Percentiles rank a stretch among this genome's conserved stretches.
These are phyloP conservation scores for Gavialis gangeticus DNA, from an alignment of 2,113 vertebrate species.

Conservation along the genomic window DNA sequence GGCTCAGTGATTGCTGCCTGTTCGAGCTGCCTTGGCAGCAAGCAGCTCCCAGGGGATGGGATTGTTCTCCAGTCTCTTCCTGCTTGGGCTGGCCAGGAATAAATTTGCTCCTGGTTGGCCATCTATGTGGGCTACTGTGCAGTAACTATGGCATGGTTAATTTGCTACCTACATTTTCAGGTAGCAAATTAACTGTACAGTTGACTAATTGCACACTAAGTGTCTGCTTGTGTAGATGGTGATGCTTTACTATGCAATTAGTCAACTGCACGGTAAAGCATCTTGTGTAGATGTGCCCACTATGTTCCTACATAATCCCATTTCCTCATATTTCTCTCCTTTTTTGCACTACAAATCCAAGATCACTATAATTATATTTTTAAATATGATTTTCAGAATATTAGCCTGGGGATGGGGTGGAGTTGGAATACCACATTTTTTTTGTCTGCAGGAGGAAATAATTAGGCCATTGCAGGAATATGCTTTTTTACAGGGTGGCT, in stretches of 20 bases:
- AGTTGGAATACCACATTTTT: background rate
- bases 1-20: no score
- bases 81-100: no score
- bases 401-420: background rate
- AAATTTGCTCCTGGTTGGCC: no score
- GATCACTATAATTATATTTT: background rate
- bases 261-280: no score
- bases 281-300: background rate
- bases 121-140: no score
- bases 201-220: background rate
- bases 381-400: background rate
- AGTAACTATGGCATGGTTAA: no score
- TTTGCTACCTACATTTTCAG: no score
- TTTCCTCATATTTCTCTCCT: background rate
- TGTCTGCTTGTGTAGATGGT: background rate
- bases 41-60: no score
- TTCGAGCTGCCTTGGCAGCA: no score
- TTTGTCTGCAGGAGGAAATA: background rate
- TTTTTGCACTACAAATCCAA: background rate
- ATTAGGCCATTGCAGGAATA: background rate
- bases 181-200: background rate
- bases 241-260: no score
- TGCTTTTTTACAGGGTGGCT: background rate
- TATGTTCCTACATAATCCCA: background rate
- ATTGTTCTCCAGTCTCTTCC: no score